Evolutionary conservation across 2,113 vertebrate species (phyloP), one percentile per base, ranked within the genome.

Genomic region (Menura novaehollandiae): DNA sequence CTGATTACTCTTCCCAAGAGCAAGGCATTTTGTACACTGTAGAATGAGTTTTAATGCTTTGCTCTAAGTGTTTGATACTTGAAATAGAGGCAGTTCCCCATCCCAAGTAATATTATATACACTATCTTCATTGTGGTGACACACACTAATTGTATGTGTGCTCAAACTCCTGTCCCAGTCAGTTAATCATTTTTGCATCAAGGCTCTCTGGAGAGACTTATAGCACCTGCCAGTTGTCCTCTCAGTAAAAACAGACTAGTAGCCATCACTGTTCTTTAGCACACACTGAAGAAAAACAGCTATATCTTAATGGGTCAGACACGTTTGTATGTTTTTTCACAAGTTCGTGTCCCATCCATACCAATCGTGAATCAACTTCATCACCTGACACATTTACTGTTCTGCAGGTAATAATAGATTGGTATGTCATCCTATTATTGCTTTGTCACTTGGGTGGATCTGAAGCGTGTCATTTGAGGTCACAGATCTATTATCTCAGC

Each of bases 181-280:
- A 93, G 58, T 93, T 93, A 91, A 93, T 84, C 60, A 74, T 80
- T 91, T 95, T 71, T 88, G 47, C 63, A 88, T 55, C 55, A 80
- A 67, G 33, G 32, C 35, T 93, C 78, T 88, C 88, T 58, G 55
- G 63, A 67, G 82, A 95, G 62, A 76, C 55, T 59, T 90, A 83
- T 1, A 84, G 58, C 55, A 92, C 47, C 63, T 88, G 59, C 59
- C 55, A 76, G 53, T 52, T 81, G 33, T 39, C 30, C 19, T 52
- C 13, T 88, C 55, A 52, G 60, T 88, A 88, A 96, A 91, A 94
- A 44, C 1, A 90, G 51, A 86, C 88, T 90, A 85, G 90, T 59
- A 88, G 39, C 23, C 39, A 69, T 79, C 13, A 4, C 7, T 69
- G 69, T n/a, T 94, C 78, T 86, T 88, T n/a, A 74, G 33, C 35